These are phyloP conservation scores for Amphipyra berbera DNA, from an alignment of 2,888 invertebrate species.

Conservation along the genomic window DNA sequence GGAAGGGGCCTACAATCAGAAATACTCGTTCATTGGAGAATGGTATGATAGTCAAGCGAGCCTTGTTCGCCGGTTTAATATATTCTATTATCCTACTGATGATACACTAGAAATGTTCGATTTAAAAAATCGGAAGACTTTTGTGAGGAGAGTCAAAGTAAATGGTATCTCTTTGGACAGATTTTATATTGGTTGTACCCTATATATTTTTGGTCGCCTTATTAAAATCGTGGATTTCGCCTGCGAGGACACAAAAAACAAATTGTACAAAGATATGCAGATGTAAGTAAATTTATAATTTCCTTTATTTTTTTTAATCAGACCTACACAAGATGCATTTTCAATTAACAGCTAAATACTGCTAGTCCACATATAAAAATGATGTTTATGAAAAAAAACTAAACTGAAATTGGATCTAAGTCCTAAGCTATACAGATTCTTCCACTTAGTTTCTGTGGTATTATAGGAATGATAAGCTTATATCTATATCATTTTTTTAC, in stretches of 20 bases:
- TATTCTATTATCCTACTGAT: slow-evolving; percentile 94
- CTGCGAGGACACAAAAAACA: slow-evolving; percentile 91
- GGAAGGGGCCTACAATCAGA: slow-evolving; percentile 88
- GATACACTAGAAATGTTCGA: slow-evolving; percentile 95
- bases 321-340: too few relatives aligned
- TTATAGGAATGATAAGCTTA: too few relatives aligned
- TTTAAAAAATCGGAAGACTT: slow-evolving; percentile 90
- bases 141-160: slow-evolving; percentile 92
- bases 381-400: too few relatives aligned
- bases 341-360: too few relatives aligned
- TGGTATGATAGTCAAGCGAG: slow-evolving; percentile 96
- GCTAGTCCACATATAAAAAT: too few relatives aligned
- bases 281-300: slow-evolving; percentile 84
- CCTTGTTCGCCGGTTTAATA: slow-evolving; percentile 92
- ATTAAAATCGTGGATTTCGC: slow-evolving; percentile 93
- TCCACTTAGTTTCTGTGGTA: too few relatives aligned
- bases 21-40: slow-evolving; percentile 93
- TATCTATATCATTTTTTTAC: slow-evolving; percentile 55
- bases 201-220: slow-evolving; percentile 93
- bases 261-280: slow-evolving; percentile 91
- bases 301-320: too few relatives aligned
- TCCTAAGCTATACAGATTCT: too few relatives aligned
- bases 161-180: slow-evolving; percentile 91
- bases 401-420: too few relatives aligned
- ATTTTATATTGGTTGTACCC: slow-evolving; percentile 93